phyloP scores from a whole-genome alignment of 2,888 invertebrate genomes.

The Drosophila fulvimacula region DNA sequence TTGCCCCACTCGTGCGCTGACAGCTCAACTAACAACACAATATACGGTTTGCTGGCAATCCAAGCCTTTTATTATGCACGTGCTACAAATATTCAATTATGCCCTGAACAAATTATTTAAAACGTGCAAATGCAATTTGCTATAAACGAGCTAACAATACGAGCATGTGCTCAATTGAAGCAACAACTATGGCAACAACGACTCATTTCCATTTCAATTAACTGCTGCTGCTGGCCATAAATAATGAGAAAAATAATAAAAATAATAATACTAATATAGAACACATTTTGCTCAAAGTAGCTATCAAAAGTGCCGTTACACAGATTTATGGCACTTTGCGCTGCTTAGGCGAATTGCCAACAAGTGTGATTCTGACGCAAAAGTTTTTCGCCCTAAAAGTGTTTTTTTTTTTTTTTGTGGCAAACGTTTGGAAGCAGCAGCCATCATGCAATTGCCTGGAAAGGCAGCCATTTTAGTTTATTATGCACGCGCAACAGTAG shows the following conservation, averaged over 20 bases:
- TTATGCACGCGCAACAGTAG: background rate
- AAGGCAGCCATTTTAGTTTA: constrained; percentile 1
- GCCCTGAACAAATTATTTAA: constrained; percentile 27
- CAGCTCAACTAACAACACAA: constrained; percentile 12
- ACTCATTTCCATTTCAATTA: constrained; percentile 70
- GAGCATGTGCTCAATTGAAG: constrained; percentile 45
- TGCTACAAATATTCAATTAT: constrained; percentile 36
- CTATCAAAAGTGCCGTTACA: constrained; percentile 39
- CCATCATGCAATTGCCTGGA: background rate
- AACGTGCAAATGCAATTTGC: constrained; percentile 38
- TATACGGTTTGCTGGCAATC: constrained; percentile 15
- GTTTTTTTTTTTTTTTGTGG: background rate
- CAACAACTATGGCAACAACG: constrained; percentile 8
- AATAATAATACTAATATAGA: constrained; percentile 5
- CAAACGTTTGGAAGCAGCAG: background rate
- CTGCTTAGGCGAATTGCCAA: constrained; percentile 14
- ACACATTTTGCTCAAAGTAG: constrained; percentile 24
- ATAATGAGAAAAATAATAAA: constrained; percentile 13
- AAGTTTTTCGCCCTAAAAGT: constrained; percentile 19
- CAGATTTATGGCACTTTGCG: constrained; percentile 35
- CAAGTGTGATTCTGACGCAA: constrained; percentile 18
- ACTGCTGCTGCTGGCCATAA: constrained; percentile 40
- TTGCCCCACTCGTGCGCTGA: constrained; percentile 29
- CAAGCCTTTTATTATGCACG: constrained; percentile 22
- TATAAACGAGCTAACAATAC: constrained; percentile 37